phyloP scores from a whole-genome alignment of 2,888 invertebrate genomes.

The Vanessa cardui region DNA sequence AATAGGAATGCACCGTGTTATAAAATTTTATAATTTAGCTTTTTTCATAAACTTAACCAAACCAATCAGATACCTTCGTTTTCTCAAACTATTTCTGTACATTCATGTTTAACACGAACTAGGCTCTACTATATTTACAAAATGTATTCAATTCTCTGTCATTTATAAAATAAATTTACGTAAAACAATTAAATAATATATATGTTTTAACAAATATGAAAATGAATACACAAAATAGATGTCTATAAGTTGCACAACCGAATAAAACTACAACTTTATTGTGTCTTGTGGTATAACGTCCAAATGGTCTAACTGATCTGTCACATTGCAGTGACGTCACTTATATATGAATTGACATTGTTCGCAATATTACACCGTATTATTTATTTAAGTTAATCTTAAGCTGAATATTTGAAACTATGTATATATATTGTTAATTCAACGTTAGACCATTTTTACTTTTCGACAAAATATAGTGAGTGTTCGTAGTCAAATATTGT shows the following conservation, averaged over 20 bases:
- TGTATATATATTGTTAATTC: too few species aligned
- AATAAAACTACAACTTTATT: background rate
- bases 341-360: too few species aligned
- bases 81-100: constrained; percentile 19
- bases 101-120: constrained; percentile 2
- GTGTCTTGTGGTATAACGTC: background rate
- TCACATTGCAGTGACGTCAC: too few species aligned
- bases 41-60: constrained; percentile 3
- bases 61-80: background rate
- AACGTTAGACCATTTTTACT: too few species aligned
- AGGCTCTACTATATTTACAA: constrained; percentile 27
- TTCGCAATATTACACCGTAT: too few species aligned
- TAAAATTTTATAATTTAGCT: constrained; percentile 1
- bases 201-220: background rate
- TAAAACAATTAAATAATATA: background rate
- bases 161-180: background rate
- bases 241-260: constrained; percentile 1
- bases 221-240: background rate
- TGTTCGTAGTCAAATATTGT: too few species aligned
- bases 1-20: background rate
- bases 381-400: too few species aligned
- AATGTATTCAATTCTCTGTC: constrained; percentile 30
- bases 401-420: too few species aligned
- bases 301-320: background rate
- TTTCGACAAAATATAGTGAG: too few species aligned